Percentiles rank a stretch among this genome's conserved stretches.
Evolutionary conservation across 2,113 vertebrate genomes (phyloP).

Genomic region (Pterocles burchelli): DNA sequence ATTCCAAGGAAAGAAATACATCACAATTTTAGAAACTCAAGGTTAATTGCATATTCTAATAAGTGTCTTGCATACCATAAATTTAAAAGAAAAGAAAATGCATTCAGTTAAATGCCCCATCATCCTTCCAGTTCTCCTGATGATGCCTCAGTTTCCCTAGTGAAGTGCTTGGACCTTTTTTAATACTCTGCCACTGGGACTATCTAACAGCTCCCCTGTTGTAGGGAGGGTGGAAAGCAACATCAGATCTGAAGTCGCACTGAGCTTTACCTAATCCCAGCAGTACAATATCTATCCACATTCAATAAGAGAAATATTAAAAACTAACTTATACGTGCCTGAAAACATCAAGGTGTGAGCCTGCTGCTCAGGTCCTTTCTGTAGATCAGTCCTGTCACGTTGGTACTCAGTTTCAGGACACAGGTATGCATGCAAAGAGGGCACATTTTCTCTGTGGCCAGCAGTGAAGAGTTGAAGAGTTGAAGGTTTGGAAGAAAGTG

Average conservation of each 20-base stretch:
- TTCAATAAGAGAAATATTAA: neutral
- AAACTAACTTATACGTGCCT: neutral
- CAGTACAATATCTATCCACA: too few relatives aligned
- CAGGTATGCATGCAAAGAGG: neutral
- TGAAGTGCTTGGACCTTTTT: neutral
- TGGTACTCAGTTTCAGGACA: neutral
- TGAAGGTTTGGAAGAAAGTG: neutral
- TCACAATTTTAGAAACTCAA: conserved; percentile 58
- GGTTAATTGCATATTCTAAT: conserved; percentile 58
- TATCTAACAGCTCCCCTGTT: neutral
- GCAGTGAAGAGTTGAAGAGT: neutral
- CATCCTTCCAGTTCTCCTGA: neutral
- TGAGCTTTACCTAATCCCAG: neutral
- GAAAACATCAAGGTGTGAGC: neutral
- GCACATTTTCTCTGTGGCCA: neutral
- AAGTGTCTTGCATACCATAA: conserved; percentile 14
- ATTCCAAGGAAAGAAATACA: conserved; percentile 43
- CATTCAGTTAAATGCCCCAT: neutral
- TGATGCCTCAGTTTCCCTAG: neutral
- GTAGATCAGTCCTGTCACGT: neutral
- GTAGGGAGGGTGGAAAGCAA: neutral
- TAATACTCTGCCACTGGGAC: neutral
- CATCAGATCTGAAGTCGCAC: neutral
- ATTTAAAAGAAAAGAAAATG: conserved; percentile 14
- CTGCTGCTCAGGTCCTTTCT: neutral